Evolutionary conservation across 1,140 invertebrate genomes (phyloP), one percentile per base, ranked within the genome.

Genomic region (Pissodes strobi): DNA sequence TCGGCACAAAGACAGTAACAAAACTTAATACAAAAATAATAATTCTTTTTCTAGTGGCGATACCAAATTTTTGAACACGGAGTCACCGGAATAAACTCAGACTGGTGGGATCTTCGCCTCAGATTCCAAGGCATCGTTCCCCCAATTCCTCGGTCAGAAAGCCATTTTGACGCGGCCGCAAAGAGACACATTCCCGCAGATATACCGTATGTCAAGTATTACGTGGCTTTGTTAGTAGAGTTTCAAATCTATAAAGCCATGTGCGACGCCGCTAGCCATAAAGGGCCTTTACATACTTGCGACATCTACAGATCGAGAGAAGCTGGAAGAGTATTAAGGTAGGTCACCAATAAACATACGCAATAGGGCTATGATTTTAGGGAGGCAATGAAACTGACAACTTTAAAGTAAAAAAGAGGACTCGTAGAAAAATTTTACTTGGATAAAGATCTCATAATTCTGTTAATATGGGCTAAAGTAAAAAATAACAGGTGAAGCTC

Each of bases 211-310:
- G 79, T 84, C 73, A 93, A 92, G 74, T 95, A 95, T 76, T 95
- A 95, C 75, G 84, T 95, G 2, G 89, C 89, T 5, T 84, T 88
- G 38, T 81, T 95, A 1, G 76, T 95, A 22, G 92, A 95, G 79
- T 95, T 95, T 78, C 93, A 95, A 82, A 86, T 95, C 51, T 90
- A 89, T 71, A 86, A 92, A 71, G 83, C 90, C 17, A 75, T 95
- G 15, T 96, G 94, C 72, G 76, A 82, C 2, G 88, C 85, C 2
- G 84, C 90, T 0, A 86, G 87, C 1, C 87, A 94, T 69, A 78
- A 74, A 0, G 90, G 90, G 2, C 88, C 90, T 19, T 79, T 95
- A 53, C 86, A 94, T 70, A 87, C 86, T 19, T 95, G 92, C 74
- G 92, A 95, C 76, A 83, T 95, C 27, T 89, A 90, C 66, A 80